These are phyloP conservation scores for Hemistola chrysoprasaria DNA, from an alignment of 2,888 invertebrate genomes.

Conservation along the genomic window DNA sequence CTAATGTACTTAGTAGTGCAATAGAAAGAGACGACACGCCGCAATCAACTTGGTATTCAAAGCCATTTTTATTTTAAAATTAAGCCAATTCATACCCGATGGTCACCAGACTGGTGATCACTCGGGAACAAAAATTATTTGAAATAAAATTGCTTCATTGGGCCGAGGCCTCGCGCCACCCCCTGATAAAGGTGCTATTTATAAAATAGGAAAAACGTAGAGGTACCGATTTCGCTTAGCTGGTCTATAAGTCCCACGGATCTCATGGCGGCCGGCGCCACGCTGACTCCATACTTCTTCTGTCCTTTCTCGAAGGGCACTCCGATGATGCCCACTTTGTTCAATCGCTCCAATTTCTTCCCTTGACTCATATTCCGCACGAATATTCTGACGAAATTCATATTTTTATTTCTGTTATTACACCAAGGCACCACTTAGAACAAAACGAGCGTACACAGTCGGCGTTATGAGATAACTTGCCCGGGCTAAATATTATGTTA, in stretches of 20 bases:
- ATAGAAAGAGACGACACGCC: too few relatives aligned
- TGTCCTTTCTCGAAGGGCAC: conserved; percentile 92
- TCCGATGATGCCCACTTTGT: conserved; percentile 88
- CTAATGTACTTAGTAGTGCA: too few relatives aligned
- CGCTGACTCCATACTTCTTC: conserved; percentile 86
- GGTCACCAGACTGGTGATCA: too few relatives aligned
- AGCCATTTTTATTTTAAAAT: too few relatives aligned
- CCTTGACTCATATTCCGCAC: conserved; percentile 58
- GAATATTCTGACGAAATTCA: conserved; percentile 61
- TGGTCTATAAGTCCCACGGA: conserved; percentile 84
- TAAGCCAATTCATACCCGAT: too few relatives aligned
- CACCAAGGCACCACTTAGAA: conserved; percentile 28
- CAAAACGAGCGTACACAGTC: conserved; percentile 33
- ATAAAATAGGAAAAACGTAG: not conserved
- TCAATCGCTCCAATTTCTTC: conserved; percentile 54
- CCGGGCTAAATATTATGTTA: conserved; percentile 39
- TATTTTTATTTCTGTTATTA: conserved; percentile 40
- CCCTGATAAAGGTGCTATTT: too few relatives aligned
- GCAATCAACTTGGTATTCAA: too few relatives aligned
- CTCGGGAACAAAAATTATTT: too few relatives aligned
- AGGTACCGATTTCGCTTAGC: conserved; percentile 83
- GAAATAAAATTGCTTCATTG: too few relatives aligned
- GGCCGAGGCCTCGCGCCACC: too few relatives aligned
- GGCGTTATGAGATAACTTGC: conserved; percentile 35
- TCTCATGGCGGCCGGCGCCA: conserved; percentile 86